Percentiles rank a stretch among this genome's conserved stretches.
Conservation (phyloP, 2,888 invertebrate genomes). For the Rotaria sp. region DNA sequence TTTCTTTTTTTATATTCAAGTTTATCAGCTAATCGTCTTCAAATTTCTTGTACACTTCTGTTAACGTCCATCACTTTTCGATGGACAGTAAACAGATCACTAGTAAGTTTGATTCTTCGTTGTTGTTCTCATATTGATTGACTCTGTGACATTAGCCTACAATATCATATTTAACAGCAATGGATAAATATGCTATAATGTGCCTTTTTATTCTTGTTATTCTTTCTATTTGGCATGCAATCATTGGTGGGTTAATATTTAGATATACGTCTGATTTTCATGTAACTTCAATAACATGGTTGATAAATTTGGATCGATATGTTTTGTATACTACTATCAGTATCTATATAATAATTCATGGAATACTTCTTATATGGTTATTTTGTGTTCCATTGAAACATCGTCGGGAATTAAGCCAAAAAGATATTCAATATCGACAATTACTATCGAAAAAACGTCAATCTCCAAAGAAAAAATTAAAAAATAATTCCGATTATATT, state of each 20-base stretch:
- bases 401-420: neutral
- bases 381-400: neutral
- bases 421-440: neutral
- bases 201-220: conserved; percentile 36
- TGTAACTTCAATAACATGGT: neutral
- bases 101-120: neutral
- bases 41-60: neutral
- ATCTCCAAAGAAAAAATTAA: neutral
- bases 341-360: neutral
- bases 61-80: conserved; percentile 10
- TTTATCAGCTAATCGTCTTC: neutral
- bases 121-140: neutral
- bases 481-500: neutral
- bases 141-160: conserved; percentile 6
- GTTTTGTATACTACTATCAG: neutral
- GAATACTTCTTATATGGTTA: neutral
- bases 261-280: neutral
- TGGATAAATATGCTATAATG: conserved; percentile 39
- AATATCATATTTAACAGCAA: conserved; percentile 37
- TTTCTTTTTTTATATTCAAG: neutral
- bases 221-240: conserved; percentile 38
- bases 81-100: neutral
- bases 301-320: neutral
- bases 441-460: neutral
- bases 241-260: conserved; percentile 10